Base-by-base conservation (phyloP, 2,797 vertebrate genomes). In the Pelochelys cantorii region DNA sequence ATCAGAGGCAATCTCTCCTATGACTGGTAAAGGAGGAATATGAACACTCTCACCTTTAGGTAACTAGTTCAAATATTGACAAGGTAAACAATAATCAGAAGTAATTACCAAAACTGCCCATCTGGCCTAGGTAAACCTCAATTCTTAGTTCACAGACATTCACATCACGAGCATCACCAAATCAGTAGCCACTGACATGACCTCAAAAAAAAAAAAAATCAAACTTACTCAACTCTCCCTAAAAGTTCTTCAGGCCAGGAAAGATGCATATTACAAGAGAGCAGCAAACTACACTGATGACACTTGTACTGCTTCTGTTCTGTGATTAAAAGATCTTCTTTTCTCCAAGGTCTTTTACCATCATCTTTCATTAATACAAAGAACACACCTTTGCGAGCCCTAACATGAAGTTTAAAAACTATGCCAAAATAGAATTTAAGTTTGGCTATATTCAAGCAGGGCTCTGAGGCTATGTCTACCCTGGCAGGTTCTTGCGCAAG, bases 361-460 rank as follows among this genome's bases (percentile, higher is more conserved):
- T 93, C 42, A 83, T 71, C 71, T 83, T 89, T 80, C 4, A 60
- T 54, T 89, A 91, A 79, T 14, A 93, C 12, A 92, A 48, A 29
- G 86, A 10, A 53, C 78, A 71, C 2, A 4, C 4, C 14, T 79
- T 65, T 62, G 68, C 20, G 8, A 14, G 92, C 4, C 5, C 48
- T 57, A 37, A 90, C 17, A 77, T 60, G 7, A 1, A 2, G 5
- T 79, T 90, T 60, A 78, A 90, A 79, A 5, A 14, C 1, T 11
- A 34, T 5, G 2, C 37, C 59, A 65, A 29, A 89, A 23, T 54
- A 74, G 2, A 85, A 2, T 57, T 84, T 60, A 79, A 82, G 84
- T 68, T 77, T 42, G 9, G 13, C 57, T 89, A 77, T 79, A 84
- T 65, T 29, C 71, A 94, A 90, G 29, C 0, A 83, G 71, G 4